A percentile compares a stretch with the other conserved stretches of the same genome.
These are phyloP conservation scores for Hippoglossus stenolepis DNA, from an alignment of 2,113 vertebrate species.

Conservation along the genomic window DNA sequence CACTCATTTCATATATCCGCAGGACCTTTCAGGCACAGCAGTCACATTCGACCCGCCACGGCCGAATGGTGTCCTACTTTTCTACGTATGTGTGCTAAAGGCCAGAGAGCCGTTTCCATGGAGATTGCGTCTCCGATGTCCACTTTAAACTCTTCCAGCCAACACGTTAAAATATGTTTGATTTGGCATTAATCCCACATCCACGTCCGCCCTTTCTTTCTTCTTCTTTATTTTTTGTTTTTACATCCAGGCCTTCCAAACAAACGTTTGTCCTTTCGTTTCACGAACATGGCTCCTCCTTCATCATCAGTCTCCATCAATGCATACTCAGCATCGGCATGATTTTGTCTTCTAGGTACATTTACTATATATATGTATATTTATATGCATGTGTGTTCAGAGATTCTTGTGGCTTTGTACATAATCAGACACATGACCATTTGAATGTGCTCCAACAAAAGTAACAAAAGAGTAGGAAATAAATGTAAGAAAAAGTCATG, in stretches of 20 bases:
- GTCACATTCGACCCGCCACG: constrained; percentile 40
- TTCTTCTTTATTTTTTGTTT: constrained; percentile 29
- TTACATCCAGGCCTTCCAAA: constrained; percentile 41
- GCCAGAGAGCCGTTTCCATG: constrained; percentile 46
- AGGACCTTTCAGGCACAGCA: constrained; percentile 57
- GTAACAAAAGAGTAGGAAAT: constrained; percentile 22
- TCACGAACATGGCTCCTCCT: constrained; percentile 52
- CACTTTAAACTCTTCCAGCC: constrained; percentile 22
- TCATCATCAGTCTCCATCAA: constrained; percentile 40
- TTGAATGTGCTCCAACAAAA: constrained; percentile 41
- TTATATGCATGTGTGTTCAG: constrained; percentile 59
- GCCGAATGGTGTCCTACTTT: constrained; percentile 32
- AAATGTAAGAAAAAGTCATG: constrained; percentile 63
- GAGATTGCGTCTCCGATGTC: constrained; percentile 43
- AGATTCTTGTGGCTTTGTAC: constrained; percentile 76
- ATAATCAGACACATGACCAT: constrained; percentile 64
- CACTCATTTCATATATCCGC: constrained; percentile 63
- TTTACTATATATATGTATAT: constrained; percentile 64
- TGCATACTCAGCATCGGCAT: constrained; percentile 32
- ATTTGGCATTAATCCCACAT: constrained; percentile 62
- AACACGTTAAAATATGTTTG: constrained; percentile 30
- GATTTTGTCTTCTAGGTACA: constrained; percentile 64
- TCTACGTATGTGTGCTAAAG: constrained; percentile 38
- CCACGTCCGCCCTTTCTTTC: constrained; percentile 25
- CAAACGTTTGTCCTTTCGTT: constrained; percentile 30